Percentiles rank a stretch among this genome's conserved stretches.
Evolutionary conservation across 2,113 vertebrate species (phyloP).

Genomic region (Chauna torquata): DNA sequence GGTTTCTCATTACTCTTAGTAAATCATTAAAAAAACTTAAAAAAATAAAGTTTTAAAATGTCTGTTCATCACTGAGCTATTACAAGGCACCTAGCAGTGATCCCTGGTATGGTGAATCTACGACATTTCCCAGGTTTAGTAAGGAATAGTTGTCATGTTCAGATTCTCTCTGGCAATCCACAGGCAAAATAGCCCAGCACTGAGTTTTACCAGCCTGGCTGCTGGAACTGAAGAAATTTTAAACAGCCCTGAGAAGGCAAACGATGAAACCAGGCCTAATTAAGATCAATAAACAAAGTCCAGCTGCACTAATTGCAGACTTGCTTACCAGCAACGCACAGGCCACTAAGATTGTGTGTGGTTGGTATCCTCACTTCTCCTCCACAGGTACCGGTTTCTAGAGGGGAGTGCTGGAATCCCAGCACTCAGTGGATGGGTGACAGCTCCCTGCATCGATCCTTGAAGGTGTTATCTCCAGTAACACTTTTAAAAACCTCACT

Average conservation of each 20-base stretch:
- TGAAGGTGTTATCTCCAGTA: background rate
- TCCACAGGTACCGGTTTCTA: background rate
- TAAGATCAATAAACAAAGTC: background rate
- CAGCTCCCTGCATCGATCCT: background rate
- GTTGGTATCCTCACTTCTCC: background rate
- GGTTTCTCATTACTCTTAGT: background rate
- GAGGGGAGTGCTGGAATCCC: background rate
- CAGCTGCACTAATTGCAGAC: background rate
- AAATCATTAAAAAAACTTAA: background rate
- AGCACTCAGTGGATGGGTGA: accelerated
- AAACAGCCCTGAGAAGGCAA: background rate
- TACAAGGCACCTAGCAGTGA: background rate
- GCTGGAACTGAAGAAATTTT: background rate
- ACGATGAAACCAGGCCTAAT: background rate
- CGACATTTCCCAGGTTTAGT: background rate
- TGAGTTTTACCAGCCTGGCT: background rate
- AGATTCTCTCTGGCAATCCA: background rate
- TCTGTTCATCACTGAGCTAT: background rate
- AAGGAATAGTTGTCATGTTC: background rate
- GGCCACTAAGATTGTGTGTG: background rate
- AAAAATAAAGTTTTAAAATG: background rate
- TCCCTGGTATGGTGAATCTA: background rate
- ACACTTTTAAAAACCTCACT: background rate
- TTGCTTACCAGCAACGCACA: background rate
- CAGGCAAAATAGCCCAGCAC: too few relatives aligned